phyloP scores from a whole-genome alignment of 1,140 invertebrate species.

The Brachionus koreanus region DNA sequence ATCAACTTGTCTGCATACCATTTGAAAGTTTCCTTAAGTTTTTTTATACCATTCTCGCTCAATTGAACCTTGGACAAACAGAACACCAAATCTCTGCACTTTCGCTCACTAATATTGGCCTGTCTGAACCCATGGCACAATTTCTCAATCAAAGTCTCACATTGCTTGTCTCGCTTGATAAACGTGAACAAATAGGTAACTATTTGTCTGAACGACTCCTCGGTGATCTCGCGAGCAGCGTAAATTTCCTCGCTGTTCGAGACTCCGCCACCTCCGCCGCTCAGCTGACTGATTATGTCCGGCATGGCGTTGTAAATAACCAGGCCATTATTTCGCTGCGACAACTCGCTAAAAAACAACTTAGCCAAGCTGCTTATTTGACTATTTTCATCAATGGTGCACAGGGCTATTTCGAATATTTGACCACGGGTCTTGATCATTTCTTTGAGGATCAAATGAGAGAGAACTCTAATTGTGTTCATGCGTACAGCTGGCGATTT shows the following conservation, averaged over 20 bases:
- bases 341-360: conserved; percentile 77
- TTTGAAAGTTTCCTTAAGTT: conserved; percentile 74
- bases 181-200: conserved; percentile 73
- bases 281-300: conserved; percentile 83
- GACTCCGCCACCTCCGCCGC: conserved; percentile 65
- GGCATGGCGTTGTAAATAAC: conserved; percentile 87
- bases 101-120: conserved; percentile 67
- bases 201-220: conserved; percentile 70
- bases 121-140: conserved; percentile 74
- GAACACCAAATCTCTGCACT: conserved; percentile 73
- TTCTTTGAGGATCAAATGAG: conserved; percentile 83
- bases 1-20: conserved; percentile 76
- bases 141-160: conserved; percentile 81
- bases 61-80: conserved; percentile 69
- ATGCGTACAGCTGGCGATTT: conserved; percentile 67
- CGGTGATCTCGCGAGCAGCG: conserved; percentile 63
- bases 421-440: conserved; percentile 85
- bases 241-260: conserved; percentile 61
- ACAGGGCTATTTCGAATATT: conserved; percentile 82
- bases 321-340: conserved; percentile 69
- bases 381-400: conserved; percentile 72
- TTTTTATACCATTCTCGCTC: conserved; percentile 69
- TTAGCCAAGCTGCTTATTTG: conserved; percentile 69
- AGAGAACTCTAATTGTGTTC: conserved; percentile 77
- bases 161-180: conserved; percentile 79